Evolutionary conservation across 2,797 vertebrate species (phyloP), one percentile per base, ranked within the genome.

Genomic region (Urosaurus nigricauda): DNA sequence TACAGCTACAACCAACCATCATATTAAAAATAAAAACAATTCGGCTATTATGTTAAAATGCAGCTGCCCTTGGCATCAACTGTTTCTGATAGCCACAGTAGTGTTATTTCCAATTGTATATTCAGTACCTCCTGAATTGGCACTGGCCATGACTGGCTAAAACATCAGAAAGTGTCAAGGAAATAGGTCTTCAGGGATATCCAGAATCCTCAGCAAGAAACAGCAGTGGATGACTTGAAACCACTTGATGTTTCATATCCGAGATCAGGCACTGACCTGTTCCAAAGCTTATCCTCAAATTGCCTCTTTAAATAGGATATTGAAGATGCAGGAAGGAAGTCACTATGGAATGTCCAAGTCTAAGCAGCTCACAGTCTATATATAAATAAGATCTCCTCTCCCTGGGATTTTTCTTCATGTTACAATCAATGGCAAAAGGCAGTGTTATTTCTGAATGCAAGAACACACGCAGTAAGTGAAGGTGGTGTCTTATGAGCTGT

Each of bases 291-390:
- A 53, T 82, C 88, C 88, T 77, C 84, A 83, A 51, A 68, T 70
- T 82, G 58, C 79, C 88, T 83, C 29, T 29, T 86, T 86, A 86
- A 89, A 75, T 70, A 83, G 47, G 84, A 86, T 89, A 86, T 32
- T 13, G 53, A 82, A 77, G 71, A 86, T 77, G 29, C 84, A 89
- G 88, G 88, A 89, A 86, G 88, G 88, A 89, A 89, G 84, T 77
- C 47, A 35, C 71, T 56, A 35, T 60, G 79, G 84, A 89, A 89
- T 83, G 84, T 24, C 29, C 71, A 86, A 8, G 58, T 77, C 84
- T 86, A 83, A 56, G 19, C 79, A 77, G 71, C 71, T 89, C 60
- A 82, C 79, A 70, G 37, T 89, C 84, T 89, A 89, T 86, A 89
- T 86, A 86, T 89, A 89, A 87, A 83, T 78, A 70, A 29, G 81